Percentiles rank a stretch among this genome's conserved stretches.
Evolutionary conservation across 2,113 vertebrate species (phyloP).

Genomic region (Bubalus kerabau): DNA sequence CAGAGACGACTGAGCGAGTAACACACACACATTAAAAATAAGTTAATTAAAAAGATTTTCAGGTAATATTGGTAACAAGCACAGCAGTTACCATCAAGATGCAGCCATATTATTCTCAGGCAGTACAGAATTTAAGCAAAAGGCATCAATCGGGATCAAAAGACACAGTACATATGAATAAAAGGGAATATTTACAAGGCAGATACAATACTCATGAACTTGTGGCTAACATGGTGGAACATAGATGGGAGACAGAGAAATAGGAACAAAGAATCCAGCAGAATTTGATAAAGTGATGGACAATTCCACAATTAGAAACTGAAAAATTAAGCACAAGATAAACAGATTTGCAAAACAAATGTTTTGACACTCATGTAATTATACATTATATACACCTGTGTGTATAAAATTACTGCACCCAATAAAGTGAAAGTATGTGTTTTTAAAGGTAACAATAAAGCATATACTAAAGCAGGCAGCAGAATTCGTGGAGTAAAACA

Average conservation of each 20-base stretch:
- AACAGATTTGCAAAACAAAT: background rate
- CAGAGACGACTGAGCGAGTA: background rate
- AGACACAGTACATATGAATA: background rate
- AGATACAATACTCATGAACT: background rate
- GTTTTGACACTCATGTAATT: background rate
- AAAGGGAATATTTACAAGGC: background rate
- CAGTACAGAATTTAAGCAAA: background rate
- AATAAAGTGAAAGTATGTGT: background rate
- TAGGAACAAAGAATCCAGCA: background rate
- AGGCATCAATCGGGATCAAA: background rate
- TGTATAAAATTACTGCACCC: background rate
- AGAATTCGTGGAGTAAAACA: background rate
- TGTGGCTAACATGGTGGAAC: background rate
- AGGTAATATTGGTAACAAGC: background rate
- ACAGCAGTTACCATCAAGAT: background rate
- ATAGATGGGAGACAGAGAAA: background rate
- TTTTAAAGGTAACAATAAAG: background rate
- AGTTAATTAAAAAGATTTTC: background rate
- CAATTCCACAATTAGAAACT: background rate
- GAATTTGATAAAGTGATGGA: background rate
- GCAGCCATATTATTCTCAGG: background rate
- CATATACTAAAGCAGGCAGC: background rate
- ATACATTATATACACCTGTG: background rate
- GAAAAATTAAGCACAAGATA: background rate
- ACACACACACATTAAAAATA: background rate